Evolutionary conservation across 2,113 vertebrate species (phyloP).

Genomic region (Abramis brama): DNA sequence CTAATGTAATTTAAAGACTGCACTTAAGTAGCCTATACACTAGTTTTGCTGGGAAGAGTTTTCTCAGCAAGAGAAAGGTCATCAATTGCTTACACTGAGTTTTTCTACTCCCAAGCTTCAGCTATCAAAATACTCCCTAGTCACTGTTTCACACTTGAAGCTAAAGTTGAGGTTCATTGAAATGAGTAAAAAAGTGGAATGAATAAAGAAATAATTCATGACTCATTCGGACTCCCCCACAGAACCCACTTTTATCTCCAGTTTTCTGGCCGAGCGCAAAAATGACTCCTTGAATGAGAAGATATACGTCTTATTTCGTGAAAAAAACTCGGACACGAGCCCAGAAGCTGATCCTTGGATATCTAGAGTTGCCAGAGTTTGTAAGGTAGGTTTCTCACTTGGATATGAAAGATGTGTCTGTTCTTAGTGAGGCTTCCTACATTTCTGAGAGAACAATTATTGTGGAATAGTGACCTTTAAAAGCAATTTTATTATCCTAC

Average conservation of each 20-base stretch:
- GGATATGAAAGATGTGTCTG: neutral
- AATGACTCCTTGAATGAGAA: slow-evolving; percentile 83
- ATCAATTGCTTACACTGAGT: neutral
- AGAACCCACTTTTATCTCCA: slow-evolving; percentile 90
- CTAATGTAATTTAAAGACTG: neutral
- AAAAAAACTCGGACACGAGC: slow-evolving; percentile 85
- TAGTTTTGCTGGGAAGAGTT: neutral
- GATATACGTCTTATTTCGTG: slow-evolving; percentile 90
- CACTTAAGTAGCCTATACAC: neutral
- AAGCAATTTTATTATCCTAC: neutral
- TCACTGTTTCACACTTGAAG: neutral
- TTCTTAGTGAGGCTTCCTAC: neutral
- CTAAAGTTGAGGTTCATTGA: neutral
- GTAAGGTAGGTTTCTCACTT: slow-evolving; percentile 80
- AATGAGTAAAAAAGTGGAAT: neutral
- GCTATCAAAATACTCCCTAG: neutral
- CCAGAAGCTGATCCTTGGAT: slow-evolving; percentile 85
- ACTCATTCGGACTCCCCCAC: neutral
- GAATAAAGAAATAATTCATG: neutral
- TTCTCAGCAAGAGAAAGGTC: neutral
- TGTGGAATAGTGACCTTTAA: neutral
- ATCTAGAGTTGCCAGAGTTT: slow-evolving; percentile 88
- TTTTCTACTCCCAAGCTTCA: neutral
- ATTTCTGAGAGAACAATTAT: neutral
- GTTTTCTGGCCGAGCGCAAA: slow-evolving; percentile 72